Evolutionary conservation across 92 coral and sea anemone genomes (phyloP).

Genomic region (Desmophyllum pertusum): DNA sequence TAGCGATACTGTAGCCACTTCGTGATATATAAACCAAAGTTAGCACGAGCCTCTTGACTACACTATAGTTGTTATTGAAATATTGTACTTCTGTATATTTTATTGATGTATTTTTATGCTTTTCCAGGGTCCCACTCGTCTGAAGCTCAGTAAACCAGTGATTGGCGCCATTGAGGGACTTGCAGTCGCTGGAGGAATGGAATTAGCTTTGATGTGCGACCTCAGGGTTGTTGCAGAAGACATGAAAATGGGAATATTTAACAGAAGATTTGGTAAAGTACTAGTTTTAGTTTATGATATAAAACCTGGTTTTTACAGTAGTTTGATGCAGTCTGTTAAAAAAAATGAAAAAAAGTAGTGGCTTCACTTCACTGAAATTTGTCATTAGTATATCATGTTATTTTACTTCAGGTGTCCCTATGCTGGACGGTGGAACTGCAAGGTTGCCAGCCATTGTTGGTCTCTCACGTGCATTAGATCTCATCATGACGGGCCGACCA

Average conservation of each 20-base stretch:
- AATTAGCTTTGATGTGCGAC: constrained; percentile 88
- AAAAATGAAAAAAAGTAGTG: too few relatives aligned
- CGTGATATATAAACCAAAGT: too few relatives aligned
- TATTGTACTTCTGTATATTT: too few relatives aligned
- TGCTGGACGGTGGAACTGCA: constrained; percentile 94
- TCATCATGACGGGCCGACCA: constrained; percentile 93
- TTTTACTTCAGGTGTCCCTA: constrained; percentile 70
- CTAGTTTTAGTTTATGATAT: too few relatives aligned
- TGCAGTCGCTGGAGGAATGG: constrained; percentile 95
- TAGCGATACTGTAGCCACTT: too few relatives aligned
- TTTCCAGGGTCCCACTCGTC: constrained; percentile 80
- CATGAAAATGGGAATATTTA: constrained; percentile 85
- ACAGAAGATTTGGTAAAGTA: constrained; percentile 85
- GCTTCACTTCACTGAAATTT: too few relatives aligned
- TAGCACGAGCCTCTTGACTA: too few relatives aligned
- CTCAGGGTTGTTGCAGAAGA: constrained; percentile 83
- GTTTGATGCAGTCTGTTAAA: too few relatives aligned
- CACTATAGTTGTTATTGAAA: too few relatives aligned
- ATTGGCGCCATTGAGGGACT: constrained; percentile 88
- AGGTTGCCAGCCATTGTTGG: constrained; percentile 85
- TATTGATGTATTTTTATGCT: too few relatives aligned
- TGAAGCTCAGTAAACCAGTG: constrained; percentile 82
- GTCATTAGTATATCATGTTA: too few relatives aligned
- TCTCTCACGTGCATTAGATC: constrained; percentile 88
- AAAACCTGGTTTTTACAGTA: too few relatives aligned